These are phyloP conservation scores for Bufo bufo DNA, from an alignment of 2,113 vertebrate genomes.

Conservation along the genomic window DNA sequence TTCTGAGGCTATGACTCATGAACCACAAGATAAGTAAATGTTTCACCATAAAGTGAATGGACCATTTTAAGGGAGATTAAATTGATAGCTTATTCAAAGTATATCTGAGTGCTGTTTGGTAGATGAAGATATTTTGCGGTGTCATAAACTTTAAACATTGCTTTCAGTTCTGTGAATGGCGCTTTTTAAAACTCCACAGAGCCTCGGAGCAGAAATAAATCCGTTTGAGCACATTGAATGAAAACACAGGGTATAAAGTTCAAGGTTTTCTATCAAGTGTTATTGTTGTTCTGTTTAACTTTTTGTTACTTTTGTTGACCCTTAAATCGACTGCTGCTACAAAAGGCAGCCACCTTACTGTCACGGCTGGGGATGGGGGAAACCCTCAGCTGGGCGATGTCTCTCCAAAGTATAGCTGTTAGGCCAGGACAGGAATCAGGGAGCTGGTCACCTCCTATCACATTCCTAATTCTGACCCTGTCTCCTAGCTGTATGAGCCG, in stretches of 20 bases:
- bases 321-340: not conserved
- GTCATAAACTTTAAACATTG: constrained; percentile 37
- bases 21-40: constrained; percentile 49
- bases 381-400: too few species aligned
- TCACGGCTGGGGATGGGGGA: too few species aligned
- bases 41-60: constrained; percentile 45
- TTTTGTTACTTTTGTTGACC: constrained; percentile 6
- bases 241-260: constrained; percentile 35
- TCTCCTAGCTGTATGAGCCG: too few species aligned
- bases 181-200: not conserved
- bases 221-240: not conserved
- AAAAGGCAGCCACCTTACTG: not conserved
- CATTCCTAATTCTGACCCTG: too few species aligned
- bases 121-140: constrained; percentile 29
- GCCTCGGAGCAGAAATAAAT: constrained; percentile 21
- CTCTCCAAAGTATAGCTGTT: too few species aligned
- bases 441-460: too few species aligned
- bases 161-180: constrained; percentile 19
- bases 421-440: too few species aligned
- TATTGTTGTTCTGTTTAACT: constrained; percentile 36
- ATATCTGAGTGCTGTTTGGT: not conserved
- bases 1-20: constrained; percentile 37
- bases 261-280: constrained; percentile 38
- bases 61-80: constrained; percentile 40
- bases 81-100: constrained; percentile 42